Conservation (phyloP, 2,797 vertebrate genomes). For the Melopsittacus undulatus region DNA sequence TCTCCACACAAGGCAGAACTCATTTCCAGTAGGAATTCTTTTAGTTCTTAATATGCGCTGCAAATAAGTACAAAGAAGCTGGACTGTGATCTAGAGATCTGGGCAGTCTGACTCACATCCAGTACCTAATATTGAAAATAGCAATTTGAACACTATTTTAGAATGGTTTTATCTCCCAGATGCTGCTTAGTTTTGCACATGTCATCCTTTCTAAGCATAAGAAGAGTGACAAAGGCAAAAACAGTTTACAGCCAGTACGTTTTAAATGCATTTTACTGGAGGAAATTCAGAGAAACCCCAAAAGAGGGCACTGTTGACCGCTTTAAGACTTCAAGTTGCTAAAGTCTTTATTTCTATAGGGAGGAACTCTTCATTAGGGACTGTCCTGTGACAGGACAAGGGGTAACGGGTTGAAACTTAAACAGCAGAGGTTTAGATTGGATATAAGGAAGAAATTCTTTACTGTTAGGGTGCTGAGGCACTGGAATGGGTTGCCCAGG, state of each 20-base stretch:
- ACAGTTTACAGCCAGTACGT: not conserved
- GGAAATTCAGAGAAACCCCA: not conserved
- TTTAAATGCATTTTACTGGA: not conserved
- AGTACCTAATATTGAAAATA: not conserved
- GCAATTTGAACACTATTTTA: not conserved
- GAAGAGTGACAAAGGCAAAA: not conserved
- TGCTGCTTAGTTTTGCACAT: not conserved
- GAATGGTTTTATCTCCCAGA: not conserved
- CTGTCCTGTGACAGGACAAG: too few species aligned
- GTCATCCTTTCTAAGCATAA: not conserved
- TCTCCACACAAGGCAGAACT: not conserved
- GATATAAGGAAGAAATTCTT: too few species aligned
- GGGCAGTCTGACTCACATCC: not conserved
- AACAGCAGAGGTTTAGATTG: too few species aligned
- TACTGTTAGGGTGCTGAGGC: too few species aligned
- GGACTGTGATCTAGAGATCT: fast-evolving
- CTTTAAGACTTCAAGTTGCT: not conserved
- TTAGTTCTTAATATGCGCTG: fast-evolving
- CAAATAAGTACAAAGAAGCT: fast-evolving
- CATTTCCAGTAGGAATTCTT: not conserved
- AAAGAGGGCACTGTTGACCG: slow-evolving; percentile 52
- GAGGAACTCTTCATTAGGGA: too few species aligned
- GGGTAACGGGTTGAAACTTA: too few species aligned
- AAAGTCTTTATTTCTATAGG: too few species aligned
- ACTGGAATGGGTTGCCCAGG: too few species aligned